phyloP scores from a whole-genome alignment of 1,140 invertebrate species.

The Drosophila melanica region DNA sequence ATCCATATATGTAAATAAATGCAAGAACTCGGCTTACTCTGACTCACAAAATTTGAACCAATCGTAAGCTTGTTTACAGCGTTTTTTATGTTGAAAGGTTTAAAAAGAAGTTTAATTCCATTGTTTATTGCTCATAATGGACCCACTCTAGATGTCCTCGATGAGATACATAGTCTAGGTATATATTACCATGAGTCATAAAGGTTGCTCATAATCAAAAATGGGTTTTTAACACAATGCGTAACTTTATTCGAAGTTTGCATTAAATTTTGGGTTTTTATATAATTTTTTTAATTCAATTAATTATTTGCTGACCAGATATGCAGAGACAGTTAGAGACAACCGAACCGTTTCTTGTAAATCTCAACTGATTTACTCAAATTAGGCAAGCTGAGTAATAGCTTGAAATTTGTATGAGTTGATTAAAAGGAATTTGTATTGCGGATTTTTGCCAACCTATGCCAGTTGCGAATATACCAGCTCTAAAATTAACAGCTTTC shows the following conservation, averaged over 20 bases:
- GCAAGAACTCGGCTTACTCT: neutral
- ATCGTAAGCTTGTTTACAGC: too few relatives aligned
- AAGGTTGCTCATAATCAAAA: constrained; percentile 21
- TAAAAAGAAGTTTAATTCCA: too few relatives aligned
- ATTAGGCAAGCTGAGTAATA: constrained; percentile 42
- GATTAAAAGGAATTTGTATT: constrained; percentile 13
- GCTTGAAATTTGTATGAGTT: constrained; percentile 32
- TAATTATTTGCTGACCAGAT: neutral
- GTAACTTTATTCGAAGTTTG: constrained; percentile 46
- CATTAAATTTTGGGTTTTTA: constrained; percentile 40
- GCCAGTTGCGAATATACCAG: neutral
- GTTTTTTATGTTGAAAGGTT: too few relatives aligned
- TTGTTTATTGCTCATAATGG: neutral
- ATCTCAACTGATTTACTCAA: constrained; percentile 1
- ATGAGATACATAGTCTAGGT: neutral
- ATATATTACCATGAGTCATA: constrained; percentile 50
- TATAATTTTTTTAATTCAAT: too few relatives aligned
- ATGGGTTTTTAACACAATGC: constrained; percentile 54
- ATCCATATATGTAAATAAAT: constrained; percentile 29
- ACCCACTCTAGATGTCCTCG: neutral
- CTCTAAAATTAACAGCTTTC: constrained; percentile 14
- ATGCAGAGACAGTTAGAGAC: constrained; percentile 3
- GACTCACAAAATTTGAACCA: constrained; percentile 10
- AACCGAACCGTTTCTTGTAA: neutral
- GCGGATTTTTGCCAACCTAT: neutral